Conservation (phyloP, 2,888 invertebrate species). For the Perizoma affinitatum region DNA sequence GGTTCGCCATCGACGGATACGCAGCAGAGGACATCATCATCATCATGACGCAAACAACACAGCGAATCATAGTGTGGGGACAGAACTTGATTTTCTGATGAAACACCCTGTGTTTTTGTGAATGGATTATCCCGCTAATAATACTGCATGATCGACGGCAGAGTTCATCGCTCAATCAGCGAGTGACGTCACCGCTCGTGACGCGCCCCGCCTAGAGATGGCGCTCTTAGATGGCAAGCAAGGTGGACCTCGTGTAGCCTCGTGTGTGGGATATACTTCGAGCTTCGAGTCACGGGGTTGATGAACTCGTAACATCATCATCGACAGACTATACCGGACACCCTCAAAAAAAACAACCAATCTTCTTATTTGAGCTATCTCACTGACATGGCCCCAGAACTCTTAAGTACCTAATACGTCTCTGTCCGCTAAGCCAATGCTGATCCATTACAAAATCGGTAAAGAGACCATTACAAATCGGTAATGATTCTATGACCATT, state of each 20-base stretch:
- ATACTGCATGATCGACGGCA: slow-evolving; percentile 73
- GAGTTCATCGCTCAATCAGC: slow-evolving; percentile 81
- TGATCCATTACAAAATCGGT: too few relatives aligned
- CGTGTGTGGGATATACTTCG: slow-evolving; percentile 56
- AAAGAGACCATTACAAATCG: too few relatives aligned
- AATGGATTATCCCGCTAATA: slow-evolving; percentile 80
- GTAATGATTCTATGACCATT: too few relatives aligned
- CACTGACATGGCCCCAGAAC: too few relatives aligned
- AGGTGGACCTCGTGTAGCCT: slow-evolving; percentile 40
- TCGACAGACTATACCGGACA: background rate
- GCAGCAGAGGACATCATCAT: too few relatives aligned
- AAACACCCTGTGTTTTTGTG: slow-evolving; percentile 67
- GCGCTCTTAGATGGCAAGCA: slow-evolving; percentile 64
- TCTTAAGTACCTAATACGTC: too few relatives aligned
- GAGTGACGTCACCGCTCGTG: slow-evolving; percentile 75
- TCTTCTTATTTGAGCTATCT: too few relatives aligned
- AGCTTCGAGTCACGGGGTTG: slow-evolving; percentile 8
- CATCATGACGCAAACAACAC: too few relatives aligned
- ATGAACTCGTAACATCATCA: slow-evolving; percentile 15
- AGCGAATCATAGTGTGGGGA: too few relatives aligned
- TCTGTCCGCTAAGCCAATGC: too few relatives aligned
- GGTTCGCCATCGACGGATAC: too few relatives aligned
- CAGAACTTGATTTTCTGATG: slow-evolving; percentile 3
- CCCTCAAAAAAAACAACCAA: too few relatives aligned
- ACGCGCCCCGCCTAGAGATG: slow-evolving; percentile 74